Conservation (phyloP, 2,888 invertebrate species). For the Ecliptopera silaceata region DNA sequence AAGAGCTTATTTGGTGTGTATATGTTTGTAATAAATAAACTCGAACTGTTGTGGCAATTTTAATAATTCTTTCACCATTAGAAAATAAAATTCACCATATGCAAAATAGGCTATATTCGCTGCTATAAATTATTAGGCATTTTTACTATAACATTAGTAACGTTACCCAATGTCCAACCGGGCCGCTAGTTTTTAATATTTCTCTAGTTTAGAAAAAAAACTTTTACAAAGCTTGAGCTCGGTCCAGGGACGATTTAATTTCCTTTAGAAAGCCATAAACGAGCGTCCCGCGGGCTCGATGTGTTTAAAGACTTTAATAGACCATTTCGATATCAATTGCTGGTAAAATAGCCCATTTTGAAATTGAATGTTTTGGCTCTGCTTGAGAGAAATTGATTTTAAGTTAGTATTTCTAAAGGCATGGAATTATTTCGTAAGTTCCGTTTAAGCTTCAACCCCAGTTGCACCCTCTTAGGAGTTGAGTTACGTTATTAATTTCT, state of each 20-base stretch:
- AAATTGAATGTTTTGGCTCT: not conserved
- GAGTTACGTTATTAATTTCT: not conserved
- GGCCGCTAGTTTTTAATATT: too few species aligned
- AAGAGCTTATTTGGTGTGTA: too few species aligned
- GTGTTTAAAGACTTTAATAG: constrained; percentile 15
- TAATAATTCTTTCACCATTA: too few species aligned
- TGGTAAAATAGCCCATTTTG: constrained; percentile 6
- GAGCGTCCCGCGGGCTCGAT: not conserved
- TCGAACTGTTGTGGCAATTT: too few species aligned
- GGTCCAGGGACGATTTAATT: constrained; percentile 11
- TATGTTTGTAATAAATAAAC: too few species aligned
- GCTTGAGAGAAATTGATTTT: constrained; percentile 1
- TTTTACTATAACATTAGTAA: too few species aligned
- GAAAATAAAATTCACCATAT: too few species aligned
- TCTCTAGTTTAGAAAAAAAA: not conserved
- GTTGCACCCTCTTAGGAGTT: not conserved
- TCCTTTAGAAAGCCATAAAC: constrained; percentile 19
- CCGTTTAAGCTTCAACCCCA: not conserved
- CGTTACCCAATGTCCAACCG: too few species aligned
- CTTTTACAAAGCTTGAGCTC: not conserved
- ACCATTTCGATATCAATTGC: constrained; percentile 14
- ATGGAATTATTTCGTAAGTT: not conserved
- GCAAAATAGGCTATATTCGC: too few species aligned
- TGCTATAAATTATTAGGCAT: too few species aligned
- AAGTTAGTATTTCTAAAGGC: not conserved